Evolutionary conservation across 2,113 vertebrate species (phyloP).

Genomic region (Gnathonemus echidnorhynchus): DNA sequence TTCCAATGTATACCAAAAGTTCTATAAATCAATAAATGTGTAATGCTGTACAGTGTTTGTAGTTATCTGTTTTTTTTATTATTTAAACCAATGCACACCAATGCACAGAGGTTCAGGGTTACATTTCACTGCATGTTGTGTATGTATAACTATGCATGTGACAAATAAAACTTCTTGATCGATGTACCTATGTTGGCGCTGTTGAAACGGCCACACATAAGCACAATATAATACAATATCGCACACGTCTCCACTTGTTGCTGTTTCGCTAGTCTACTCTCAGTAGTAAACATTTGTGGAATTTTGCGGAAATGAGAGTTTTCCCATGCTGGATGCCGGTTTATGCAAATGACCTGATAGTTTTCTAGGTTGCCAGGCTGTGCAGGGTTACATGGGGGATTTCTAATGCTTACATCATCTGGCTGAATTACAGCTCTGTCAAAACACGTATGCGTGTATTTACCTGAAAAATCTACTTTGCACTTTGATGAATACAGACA

Average conservation of each 20-base stretch:
- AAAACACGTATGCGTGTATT: not conserved
- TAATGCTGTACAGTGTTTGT: not conserved
- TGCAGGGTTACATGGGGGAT: not conserved
- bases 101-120: too few species aligned
- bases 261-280: not conserved
- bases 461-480: not conserved
- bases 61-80: too few species aligned
- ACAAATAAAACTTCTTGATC: not conserved
- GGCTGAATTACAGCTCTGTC: not conserved
- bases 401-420: not conserved
- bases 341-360: not conserved
- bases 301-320: not conserved
- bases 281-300: not conserved
- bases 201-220: not conserved
- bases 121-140: too few species aligned
- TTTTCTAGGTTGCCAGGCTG: not conserved
- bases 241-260: not conserved
- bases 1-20: not conserved
- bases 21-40: not conserved
- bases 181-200: not conserved
- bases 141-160: too few species aligned
- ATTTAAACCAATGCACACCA: too few species aligned
- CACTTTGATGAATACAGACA: too few species aligned
- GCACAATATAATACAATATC: not conserved
- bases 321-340: not conserved